Conservation (phyloP, 2,888 invertebrate genomes). For the Sturmia bella region DNA sequence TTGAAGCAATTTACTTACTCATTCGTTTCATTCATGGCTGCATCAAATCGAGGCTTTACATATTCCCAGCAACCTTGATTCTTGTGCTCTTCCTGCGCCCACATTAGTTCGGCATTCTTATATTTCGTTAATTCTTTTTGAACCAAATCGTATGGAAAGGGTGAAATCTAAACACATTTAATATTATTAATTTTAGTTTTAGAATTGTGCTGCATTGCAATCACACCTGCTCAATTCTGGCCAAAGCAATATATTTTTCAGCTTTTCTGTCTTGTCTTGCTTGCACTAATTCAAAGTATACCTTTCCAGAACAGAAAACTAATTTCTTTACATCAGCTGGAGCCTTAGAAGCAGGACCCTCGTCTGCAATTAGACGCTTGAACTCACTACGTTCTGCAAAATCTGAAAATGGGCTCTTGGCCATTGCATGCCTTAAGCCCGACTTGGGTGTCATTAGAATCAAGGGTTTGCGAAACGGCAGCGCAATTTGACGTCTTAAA, state of each 20-base stretch:
- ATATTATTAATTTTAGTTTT: background rate
- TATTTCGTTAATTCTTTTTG: slow-evolving; percentile 87
- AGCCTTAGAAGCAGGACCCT: slow-evolving; percentile 84
- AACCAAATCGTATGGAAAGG: slow-evolving; percentile 93
- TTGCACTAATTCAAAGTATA: slow-evolving; percentile 90
- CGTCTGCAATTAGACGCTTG: slow-evolving; percentile 87
- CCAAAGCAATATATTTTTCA: slow-evolving; percentile 89
- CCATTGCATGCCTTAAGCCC: slow-evolving; percentile 96
- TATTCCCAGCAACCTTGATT: slow-evolving; percentile 92
- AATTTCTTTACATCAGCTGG: slow-evolving; percentile 87
- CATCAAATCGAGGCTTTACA: slow-evolving; percentile 87
- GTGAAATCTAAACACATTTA: slow-evolving; percentile 82
- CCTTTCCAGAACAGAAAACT: slow-evolving; percentile 92
- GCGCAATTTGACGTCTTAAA: slow-evolving; percentile 95
- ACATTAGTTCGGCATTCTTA: slow-evolving; percentile 87
- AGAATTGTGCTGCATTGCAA: background rate
- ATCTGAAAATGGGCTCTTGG: slow-evolving; percentile 95
- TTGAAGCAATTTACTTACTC: slow-evolving; percentile 75
- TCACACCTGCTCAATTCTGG: slow-evolving; percentile 90
- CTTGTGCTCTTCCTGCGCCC: slow-evolving; percentile 95
- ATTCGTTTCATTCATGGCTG: slow-evolving; percentile 86
- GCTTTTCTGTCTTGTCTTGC: slow-evolving; percentile 86
- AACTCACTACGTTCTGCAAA: slow-evolving; percentile 94
- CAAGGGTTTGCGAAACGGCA: slow-evolving; percentile 99
- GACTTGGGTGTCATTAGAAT: slow-evolving; percentile 99